These are phyloP conservation scores for Helarctos malayanus DNA, from an alignment of 2,797 vertebrate genomes.

Conservation along the genomic window DNA sequence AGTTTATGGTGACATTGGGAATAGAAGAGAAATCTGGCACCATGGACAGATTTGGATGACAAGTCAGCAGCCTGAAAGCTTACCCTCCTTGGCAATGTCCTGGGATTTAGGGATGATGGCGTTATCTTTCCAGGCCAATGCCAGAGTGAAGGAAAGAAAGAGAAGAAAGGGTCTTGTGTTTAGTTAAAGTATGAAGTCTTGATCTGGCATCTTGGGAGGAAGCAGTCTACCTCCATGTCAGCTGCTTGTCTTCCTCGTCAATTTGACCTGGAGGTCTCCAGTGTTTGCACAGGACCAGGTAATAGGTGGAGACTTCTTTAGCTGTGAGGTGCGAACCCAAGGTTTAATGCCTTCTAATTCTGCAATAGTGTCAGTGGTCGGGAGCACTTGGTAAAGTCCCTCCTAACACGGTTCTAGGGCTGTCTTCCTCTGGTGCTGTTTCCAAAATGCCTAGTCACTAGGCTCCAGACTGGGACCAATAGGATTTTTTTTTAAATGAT, in stretches of 20 bases:
- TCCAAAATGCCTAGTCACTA: not conserved
- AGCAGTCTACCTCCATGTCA: not conserved
- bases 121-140: not conserved
- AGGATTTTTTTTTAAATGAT: not conserved
- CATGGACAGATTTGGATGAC: not conserved
- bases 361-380: not conserved
- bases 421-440: not conserved
- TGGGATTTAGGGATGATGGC: not conserved
- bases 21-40: not conserved
- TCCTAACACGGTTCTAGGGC: not conserved
- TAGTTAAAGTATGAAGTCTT: not conserved
- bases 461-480: not conserved
- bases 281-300: not conserved
- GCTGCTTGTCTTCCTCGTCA: not conserved
- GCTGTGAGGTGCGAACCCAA: not conserved
- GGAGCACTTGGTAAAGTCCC: not conserved
- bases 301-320: not conserved
- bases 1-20: not conserved
- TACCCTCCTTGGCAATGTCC: not conserved
- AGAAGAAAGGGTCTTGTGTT: not conserved
- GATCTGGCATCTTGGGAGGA: not conserved
- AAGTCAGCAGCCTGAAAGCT: not conserved
- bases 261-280: not conserved
- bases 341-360: not conserved
- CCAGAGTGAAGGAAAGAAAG: not conserved